Base-by-base conservation (phyloP, 2,113 vertebrate species). In the Odocoileus virginianus region DNA sequence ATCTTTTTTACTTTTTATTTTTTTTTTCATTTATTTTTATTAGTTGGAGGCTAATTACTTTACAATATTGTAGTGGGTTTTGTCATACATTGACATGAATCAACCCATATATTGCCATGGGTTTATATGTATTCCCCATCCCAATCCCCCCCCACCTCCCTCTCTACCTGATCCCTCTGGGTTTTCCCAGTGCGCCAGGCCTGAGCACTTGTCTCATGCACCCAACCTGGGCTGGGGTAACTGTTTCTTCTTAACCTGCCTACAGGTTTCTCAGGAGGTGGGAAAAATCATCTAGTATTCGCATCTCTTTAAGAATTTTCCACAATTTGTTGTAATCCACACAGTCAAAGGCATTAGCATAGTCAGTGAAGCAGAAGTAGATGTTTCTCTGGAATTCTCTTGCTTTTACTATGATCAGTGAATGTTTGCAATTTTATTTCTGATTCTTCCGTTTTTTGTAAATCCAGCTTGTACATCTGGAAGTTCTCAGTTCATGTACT, bases 261-360 rank as follows among this genome's bases (percentile, higher is more conserved):
- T 67, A 67, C 61, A 67, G 16, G 33, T 67, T 33, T 67, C 33
- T 67, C 61, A 64, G 33, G 33, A 64, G 30, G 7, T 7, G 19
- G 16, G 30, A n/a, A 17, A 67, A 19, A n/a, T 67, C 0, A 0
- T 67, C 61, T n/a, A 9, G 16, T n/a, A n/a, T 9, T n/a, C 7
- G 16, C 7, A 64, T n/a, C 61, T 67, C 61, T n/a, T n/a, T n/a
- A 9, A 67, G 16, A 67, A 67, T 67, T 67, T 67, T 19, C 61
- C 7, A 10, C 15, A 67, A 1, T 67, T 67, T 67, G 7, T 19
- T 67, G 61, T 67, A 33, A n/a, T 67, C 15, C 61, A 67, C 61
- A 64, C 15, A n/a, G 7, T 67, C 33, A 67, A 67, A n/a, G 61
- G 16, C 33, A 3, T 67, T n/a, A n/a, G 61, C 2, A 2, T 9